A percentile compares a stretch with the other conserved stretches of the same genome.
Conservation (phyloP, 2,888 invertebrate genomes). For the Catonia carolina region DNA sequence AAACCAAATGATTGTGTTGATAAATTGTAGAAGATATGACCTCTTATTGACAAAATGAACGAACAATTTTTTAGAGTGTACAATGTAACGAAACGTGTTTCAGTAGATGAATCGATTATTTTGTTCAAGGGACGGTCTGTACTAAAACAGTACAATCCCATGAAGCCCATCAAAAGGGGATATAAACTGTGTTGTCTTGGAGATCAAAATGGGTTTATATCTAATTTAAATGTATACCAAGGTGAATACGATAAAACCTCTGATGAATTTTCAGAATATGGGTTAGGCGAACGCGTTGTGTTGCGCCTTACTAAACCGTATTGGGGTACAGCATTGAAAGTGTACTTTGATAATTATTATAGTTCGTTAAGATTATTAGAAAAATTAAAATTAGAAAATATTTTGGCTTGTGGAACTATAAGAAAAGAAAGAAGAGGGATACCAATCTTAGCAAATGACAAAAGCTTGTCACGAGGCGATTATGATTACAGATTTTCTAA, state of each 20-base stretch:
- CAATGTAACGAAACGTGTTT: not conserved
- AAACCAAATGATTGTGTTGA: not conserved
- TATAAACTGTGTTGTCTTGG: no score
- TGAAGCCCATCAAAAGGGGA: conserved; percentile 19
- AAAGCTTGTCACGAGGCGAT: conserved; percentile 26
- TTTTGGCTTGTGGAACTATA: conserved; percentile 25
- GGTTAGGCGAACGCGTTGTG: conserved; percentile 22
- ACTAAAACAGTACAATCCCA: no score
- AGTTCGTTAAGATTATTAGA: no score
- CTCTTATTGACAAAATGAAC: not conserved
- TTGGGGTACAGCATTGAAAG: conserved; percentile 11
- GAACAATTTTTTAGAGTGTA: not conserved
- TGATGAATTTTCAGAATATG: conserved; percentile 1
- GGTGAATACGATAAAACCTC: conserved; percentile 24
- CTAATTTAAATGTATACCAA: conserved; percentile 19
- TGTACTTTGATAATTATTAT: conserved; percentile 24
- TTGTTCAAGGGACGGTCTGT: no score
- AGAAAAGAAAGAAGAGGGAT: conserved; percentile 18
- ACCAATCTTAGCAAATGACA: conserved; percentile 7
- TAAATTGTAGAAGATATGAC: not conserved
- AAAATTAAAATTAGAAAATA: conserved; percentile 19
- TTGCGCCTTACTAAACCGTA: no score
- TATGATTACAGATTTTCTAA: conserved; percentile 24
- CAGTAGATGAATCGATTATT: no score
- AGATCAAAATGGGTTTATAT: no score